Percentiles rank a stretch among this genome's conserved stretches.
These are phyloP conservation scores for Xanthorhoe designata DNA, from an alignment of 2,888 invertebrate species.

Conservation along the genomic window DNA sequence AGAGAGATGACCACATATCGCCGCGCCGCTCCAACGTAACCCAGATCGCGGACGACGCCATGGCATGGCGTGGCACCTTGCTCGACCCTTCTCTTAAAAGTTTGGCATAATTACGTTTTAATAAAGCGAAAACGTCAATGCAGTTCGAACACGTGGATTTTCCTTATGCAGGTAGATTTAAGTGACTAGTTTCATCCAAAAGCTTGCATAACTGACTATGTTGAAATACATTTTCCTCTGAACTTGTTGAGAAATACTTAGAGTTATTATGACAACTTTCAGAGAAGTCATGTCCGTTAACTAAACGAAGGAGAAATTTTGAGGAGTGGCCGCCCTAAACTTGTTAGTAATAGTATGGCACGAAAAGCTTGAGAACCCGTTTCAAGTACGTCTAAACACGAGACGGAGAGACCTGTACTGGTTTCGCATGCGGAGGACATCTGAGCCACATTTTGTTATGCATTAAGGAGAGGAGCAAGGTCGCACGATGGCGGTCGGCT, in stretches of 20 bases:
- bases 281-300: slow-evolving; percentile 28
- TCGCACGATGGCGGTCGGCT: slow-evolving; percentile 57
- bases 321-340: slow-evolving; percentile 32
- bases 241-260: slow-evolving; percentile 15
- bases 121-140: slow-evolving; percentile 47
- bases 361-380: slow-evolving; percentile 30
- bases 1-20: slow-evolving; percentile 55
- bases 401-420: slow-evolving; percentile 22
- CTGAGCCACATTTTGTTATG: slow-evolving; percentile 49
- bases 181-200: slow-evolving; percentile 22
- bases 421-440: slow-evolving; percentile 44
- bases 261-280: slow-evolving; percentile 33
- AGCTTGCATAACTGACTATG: slow-evolving; percentile 11
- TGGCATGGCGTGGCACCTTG: slow-evolving; percentile 59
- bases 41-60: slow-evolving; percentile 65
- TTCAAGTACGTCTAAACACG: slow-evolving; percentile 41
- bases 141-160: slow-evolving; percentile 35
- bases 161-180: slow-evolving; percentile 34
- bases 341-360: slow-evolving; percentile 20
- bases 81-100: slow-evolving; percentile 66
- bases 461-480: slow-evolving; percentile 64
- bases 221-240: slow-evolving; percentile 11
- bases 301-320: slow-evolving; percentile 32
- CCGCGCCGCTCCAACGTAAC: slow-evolving; percentile 62
- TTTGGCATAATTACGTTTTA: slow-evolving; percentile 57